Evolutionary conservation across 2,888 invertebrate genomes (phyloP).

Genomic region (Tetragnatha montana): DNA sequence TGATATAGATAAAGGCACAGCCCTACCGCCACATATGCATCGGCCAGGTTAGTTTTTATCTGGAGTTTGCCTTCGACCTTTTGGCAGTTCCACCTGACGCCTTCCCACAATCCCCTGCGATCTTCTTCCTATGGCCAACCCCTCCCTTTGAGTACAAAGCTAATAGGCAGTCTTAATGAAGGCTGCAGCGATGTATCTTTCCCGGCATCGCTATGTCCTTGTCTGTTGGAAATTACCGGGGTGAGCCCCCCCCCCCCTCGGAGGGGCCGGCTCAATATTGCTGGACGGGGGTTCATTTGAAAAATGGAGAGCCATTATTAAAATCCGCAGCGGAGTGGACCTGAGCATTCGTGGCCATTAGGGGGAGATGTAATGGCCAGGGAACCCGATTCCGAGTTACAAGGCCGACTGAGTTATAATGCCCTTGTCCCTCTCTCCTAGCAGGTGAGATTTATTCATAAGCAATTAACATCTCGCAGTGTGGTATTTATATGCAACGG

Average conservation of each 20-base stretch:
- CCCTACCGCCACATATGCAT: conserved; percentile 22
- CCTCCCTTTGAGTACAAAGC: conserved; percentile 46
- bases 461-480: not conserved
- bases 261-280: conserved; percentile 55
- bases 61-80: conserved; percentile 56
- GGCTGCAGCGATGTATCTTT: conserved; percentile 65
- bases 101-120: conserved; percentile 55
- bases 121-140: conserved; percentile 22
- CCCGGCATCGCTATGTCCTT: conserved; percentile 58
- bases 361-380: not conserved
- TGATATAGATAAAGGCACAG: conserved; percentile 22
- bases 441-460: too few relatives aligned
- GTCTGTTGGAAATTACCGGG: conserved; percentile 54
- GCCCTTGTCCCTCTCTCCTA: too few relatives aligned
- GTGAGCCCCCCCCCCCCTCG: conserved; percentile 31
- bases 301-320: not conserved
- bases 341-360: not conserved
- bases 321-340: not conserved
- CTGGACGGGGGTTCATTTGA: conserved; percentile 2
- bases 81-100: conserved; percentile 68
- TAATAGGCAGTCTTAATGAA: conserved; percentile 68
- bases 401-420: too few relatives aligned
- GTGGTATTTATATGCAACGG: too few relatives aligned
- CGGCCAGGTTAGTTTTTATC: conserved; percentile 25
- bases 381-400: too few relatives aligned